These are phyloP conservation scores for Lutjanus campechanus DNA, from an alignment of 2,797 vertebrate genomes.

Conservation along the genomic window DNA sequence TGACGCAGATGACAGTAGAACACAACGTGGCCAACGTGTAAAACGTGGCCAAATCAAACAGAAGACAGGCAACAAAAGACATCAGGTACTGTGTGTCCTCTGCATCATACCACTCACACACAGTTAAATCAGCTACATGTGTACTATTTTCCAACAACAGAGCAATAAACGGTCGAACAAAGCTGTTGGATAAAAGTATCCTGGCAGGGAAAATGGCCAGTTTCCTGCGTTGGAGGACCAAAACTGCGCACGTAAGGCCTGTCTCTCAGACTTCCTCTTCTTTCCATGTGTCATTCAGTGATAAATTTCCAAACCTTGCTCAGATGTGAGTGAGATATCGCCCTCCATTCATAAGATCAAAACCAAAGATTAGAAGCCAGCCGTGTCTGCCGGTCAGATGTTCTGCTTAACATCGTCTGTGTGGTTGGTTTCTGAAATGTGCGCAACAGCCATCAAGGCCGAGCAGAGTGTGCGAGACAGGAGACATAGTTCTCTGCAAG, in stretches of 20 bases:
- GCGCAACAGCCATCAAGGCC: constrained; percentile 38
- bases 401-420: constrained; percentile 50
- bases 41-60: constrained; percentile 8
- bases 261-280: constrained; percentile 66
- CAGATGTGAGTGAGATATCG: constrained; percentile 60
- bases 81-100: constrained; percentile 25
- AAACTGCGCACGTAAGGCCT: constrained; percentile 40
- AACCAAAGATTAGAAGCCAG: constrained; percentile 40
- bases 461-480: constrained; percentile 4
- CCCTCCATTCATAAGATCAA: constrained; percentile 67
- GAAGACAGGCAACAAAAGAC: neutral
- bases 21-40: neutral
- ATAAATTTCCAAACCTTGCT: constrained; percentile 51
- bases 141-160: constrained; percentile 42
- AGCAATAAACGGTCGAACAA: constrained; percentile 38
- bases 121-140: constrained; percentile 36
- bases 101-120: constrained; percentile 8
- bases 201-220: constrained; percentile 2
- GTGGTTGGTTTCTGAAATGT: constrained; percentile 41
- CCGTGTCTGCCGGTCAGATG: constrained; percentile 74
- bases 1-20: neutral
- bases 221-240: constrained; percentile 49
- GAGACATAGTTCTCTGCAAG: neutral
- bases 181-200: constrained; percentile 25
- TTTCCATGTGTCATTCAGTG: constrained; percentile 50